Base-by-base conservation (phyloP, 1,140 invertebrate species). In the Argopecten irradians region DNA sequence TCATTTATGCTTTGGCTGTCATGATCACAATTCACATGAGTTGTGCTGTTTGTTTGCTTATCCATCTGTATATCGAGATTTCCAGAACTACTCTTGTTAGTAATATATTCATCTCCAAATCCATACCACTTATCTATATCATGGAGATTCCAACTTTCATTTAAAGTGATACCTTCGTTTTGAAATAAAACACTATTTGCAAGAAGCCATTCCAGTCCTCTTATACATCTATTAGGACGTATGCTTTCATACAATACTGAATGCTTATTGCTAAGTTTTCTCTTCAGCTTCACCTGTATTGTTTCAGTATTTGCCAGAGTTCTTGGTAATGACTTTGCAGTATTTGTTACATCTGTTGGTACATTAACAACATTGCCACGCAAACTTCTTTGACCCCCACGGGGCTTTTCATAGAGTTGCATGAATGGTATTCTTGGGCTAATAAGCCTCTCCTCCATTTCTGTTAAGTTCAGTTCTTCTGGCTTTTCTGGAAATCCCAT, bases 321-420 rank as follows among this genome's bases (percentile, higher is more conserved):
- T 22, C 91, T 71, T 34, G 87, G 87, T 85, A 91, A 88, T 32
- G 19, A 16, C 19, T n/a, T 39, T 11, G 90, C 71, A 34, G 89
- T 90, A 43, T 14, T 19, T 22, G 34, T 85, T 16, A 90, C 82
- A 87, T 91, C 82, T 32, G 84, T 28, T 28, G 90, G 87, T 0
- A 90, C 89, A 90, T 91, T 91, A n/a, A 91, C 90, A 36, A 91
- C 87, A 90, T 91, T 91, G 28, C 90, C 87, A 34, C 71, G 32
- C 0, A 89, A 28, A 82, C 55, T 71, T 1, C 46, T 34, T 39
- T 91, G 88, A 1, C 82, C 39, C 34, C 88, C 16, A 13, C 35
- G 22, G 8, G 35, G 35, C 19, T 22, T 7, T 32, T 84, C 83
- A 8, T 35, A 33, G 34, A 84, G 8, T 43, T 39, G 36, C 85